A percentile compares a stretch with the other conserved stretches of the same genome.
Evolutionary conservation across 2,797 vertebrate genomes (phyloP).

Genomic region (Enteromius thamalakanensis): DNA sequence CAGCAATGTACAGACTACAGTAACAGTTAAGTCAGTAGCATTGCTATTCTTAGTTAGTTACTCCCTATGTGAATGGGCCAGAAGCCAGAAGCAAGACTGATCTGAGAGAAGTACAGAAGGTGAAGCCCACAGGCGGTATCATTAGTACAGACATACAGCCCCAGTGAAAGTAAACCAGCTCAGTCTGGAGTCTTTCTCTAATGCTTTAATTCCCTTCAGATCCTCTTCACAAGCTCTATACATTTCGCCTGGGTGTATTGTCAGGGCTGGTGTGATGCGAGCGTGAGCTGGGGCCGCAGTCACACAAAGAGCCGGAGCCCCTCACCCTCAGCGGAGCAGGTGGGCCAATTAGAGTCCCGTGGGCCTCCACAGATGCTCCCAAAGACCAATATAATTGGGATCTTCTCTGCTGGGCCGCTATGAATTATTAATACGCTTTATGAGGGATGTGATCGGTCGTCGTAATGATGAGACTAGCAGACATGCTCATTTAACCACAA

Average conservation of each 20-base stretch:
- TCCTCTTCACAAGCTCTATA: constrained; percentile 13
- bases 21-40: neutral
- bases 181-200: constrained; percentile 23
- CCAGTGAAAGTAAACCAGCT: constrained; percentile 37
- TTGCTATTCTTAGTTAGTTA: neutral
- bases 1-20: neutral
- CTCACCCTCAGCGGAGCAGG: constrained; percentile 72
- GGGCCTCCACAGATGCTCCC: constrained; percentile 66
- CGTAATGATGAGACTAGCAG: constrained; percentile 21
- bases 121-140: constrained; percentile 16
- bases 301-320: constrained; percentile 68
- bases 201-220: constrained; percentile 16
- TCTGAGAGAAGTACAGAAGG: constrained; percentile 25
- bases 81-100: constrained; percentile 9
- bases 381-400: constrained; percentile 76
- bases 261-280: constrained; percentile 12
- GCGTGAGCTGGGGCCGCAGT: constrained; percentile 44
- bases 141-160: constrained; percentile 37
- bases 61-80: neutral
- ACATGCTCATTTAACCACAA: constrained; percentile 43
- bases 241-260: constrained; percentile 23
- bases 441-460: constrained; percentile 56
- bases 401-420: constrained; percentile 66
- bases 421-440: constrained; percentile 82
- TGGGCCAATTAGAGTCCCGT: constrained; percentile 77